Conservation (phyloP, 2,888 invertebrate species). For the Ormyrus rosae region DNA sequence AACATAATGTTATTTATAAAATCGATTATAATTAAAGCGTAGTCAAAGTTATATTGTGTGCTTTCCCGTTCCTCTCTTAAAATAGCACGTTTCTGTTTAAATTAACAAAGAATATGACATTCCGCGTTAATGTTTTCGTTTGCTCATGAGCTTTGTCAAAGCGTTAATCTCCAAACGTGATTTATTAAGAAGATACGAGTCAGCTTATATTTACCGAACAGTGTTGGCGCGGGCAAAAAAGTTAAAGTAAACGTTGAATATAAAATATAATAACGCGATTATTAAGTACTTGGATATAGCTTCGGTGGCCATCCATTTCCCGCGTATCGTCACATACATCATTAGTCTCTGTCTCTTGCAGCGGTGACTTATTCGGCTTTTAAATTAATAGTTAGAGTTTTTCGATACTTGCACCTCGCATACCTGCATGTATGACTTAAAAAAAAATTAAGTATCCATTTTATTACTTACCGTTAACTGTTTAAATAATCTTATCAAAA, state of each 20-base stretch:
- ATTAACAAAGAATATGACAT: no score
- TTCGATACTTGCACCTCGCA: constrained; percentile 35
- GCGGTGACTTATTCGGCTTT: constrained; percentile 68
- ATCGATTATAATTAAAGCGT: no score
- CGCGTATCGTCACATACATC: constrained; percentile 59
- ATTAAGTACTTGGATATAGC: constrained; percentile 37
- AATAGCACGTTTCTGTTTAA: no score
- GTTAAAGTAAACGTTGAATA: constrained; percentile 10
- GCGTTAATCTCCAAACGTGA: no score
- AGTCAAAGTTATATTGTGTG: no score
- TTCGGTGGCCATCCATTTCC: constrained; percentile 46
- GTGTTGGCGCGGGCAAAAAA: neutral
- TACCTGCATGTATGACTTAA: constrained; percentile 5
- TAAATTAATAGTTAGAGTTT: constrained; percentile 67
- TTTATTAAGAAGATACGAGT: no score
- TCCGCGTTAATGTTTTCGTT: no score
- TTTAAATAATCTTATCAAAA: neutral
- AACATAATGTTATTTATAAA: no score
- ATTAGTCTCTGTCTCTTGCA: constrained; percentile 71
- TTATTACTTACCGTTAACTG: constrained; percentile 13
- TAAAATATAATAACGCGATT: constrained; percentile 43
- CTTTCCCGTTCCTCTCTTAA: no score
- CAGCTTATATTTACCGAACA: neutral
- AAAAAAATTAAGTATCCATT: constrained; percentile 34
- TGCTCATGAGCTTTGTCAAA: no score